These are phyloP conservation scores for Gopherus flavomarginatus DNA, from an alignment of 2,113 vertebrate genomes.

Conservation along the genomic window DNA sequence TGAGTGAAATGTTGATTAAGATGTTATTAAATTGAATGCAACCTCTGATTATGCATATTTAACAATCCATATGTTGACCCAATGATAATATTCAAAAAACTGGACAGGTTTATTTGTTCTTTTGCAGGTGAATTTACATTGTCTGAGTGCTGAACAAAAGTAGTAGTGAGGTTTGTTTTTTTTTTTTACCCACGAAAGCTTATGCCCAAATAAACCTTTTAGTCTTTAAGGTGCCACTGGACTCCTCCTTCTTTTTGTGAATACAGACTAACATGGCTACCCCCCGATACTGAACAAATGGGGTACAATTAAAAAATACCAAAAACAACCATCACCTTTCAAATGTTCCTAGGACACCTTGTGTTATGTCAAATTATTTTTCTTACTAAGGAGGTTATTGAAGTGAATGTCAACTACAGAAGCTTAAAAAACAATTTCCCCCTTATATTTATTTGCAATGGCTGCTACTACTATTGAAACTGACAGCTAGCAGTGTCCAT, in stretches of 20 bases:
- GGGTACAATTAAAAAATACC: background rate
- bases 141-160: background rate
- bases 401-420: background rate
- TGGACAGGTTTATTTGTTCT: background rate
- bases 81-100: background rate
- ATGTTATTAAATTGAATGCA: background rate
- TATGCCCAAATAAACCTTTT: too few relatives aligned
- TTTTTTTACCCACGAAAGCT: too few relatives aligned
- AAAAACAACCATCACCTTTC: background rate
- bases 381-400: background rate
- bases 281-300: background rate
- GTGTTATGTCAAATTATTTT: background rate
- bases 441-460: background rate
- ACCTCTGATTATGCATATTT: background rate
- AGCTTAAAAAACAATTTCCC: background rate
- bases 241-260: too few relatives aligned
- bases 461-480: background rate
- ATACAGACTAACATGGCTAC: too few relatives aligned
- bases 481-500: background rate
- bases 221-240: too few relatives aligned
- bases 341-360: background rate
- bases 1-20: background rate
- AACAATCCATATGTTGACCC: background rate
- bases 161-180: too few relatives aligned
- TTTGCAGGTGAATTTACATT: background rate